Percentiles rank a stretch among this genome's conserved stretches.
Evolutionary conservation across 2,113 vertebrate genomes (phyloP).

Genomic region (Atherinomorus stipes): DNA sequence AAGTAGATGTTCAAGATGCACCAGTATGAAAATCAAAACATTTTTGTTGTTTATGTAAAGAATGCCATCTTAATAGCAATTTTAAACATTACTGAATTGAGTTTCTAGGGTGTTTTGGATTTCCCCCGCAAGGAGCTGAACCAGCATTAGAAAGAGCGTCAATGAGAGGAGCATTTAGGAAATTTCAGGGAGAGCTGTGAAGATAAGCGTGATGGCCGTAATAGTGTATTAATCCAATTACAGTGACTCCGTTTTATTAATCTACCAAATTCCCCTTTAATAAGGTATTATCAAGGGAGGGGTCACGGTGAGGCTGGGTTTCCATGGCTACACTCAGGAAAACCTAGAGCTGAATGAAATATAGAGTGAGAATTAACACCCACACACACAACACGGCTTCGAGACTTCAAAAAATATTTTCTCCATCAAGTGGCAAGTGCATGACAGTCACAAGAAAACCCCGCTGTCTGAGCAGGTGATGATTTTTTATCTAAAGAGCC

Average conservation of each 20-base stretch:
- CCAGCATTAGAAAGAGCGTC: constrained; percentile 31
- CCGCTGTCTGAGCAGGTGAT: constrained; percentile 3
- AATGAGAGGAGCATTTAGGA: constrained; percentile 53
- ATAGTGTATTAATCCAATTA: constrained; percentile 71
- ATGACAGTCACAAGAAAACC: constrained; percentile 49
- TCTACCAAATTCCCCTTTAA: constrained; percentile 68
- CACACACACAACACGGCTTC: constrained; percentile 48
- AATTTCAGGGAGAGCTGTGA: constrained; percentile 57
- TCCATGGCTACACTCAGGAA: constrained; percentile 65
- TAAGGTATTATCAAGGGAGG: constrained; percentile 60
- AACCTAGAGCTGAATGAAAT: constrained; percentile 58
- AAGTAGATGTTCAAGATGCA: constrained; percentile 30
- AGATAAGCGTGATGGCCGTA: constrained; percentile 67
- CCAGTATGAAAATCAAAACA: constrained; percentile 14
- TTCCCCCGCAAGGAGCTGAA: constrained; percentile 28
- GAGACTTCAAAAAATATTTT: constrained; percentile 42
- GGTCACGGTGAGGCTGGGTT: constrained; percentile 52
- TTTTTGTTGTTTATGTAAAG: background rate
- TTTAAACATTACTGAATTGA: background rate
- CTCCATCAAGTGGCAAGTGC: constrained; percentile 44
- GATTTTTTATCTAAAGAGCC: constrained; percentile 37
- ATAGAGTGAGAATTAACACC: constrained; percentile 59
- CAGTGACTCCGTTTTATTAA: constrained; percentile 62
- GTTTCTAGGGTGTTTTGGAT: no score
- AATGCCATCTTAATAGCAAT: constrained; percentile 1